These are phyloP conservation scores for Polylopha cassiicola DNA, from an alignment of 2,888 invertebrate species.

Conservation along the genomic window DNA sequence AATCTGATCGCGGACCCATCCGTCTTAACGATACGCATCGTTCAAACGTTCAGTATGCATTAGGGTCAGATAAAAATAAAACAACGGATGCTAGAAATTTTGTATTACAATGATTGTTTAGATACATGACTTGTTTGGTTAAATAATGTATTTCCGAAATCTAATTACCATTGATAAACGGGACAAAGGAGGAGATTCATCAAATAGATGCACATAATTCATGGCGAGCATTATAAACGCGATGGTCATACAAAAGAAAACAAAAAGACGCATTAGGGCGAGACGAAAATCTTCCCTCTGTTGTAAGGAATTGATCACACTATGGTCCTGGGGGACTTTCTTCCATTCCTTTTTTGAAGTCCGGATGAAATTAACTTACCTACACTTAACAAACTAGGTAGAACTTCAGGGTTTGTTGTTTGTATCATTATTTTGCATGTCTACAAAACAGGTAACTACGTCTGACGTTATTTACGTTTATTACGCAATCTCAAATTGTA, in stretches of 20 bases:
- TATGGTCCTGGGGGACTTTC: conserved; percentile 11
- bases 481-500: too few species aligned
- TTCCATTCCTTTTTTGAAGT: conserved; percentile 18
- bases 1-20: conserved; percentile 34
- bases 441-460: too few species aligned
- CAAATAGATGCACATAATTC: conserved; percentile 68
- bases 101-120: too few species aligned
- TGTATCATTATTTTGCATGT: not conserved
- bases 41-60: conserved; percentile 2
- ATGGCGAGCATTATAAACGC: conserved; percentile 41
- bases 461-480: too few species aligned
- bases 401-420: too few species aligned
- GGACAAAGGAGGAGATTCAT: conserved; percentile 44
- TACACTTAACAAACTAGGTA: too few species aligned
- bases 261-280: conserved; percentile 35
- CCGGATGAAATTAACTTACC: conserved; percentile 3
- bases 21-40: conserved; percentile 11
- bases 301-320: conserved; percentile 20
- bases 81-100: not conserved
- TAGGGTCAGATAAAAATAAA: too few species aligned
- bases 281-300: conserved; percentile 38
- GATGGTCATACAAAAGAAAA: conserved; percentile 34
- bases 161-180: conserved; percentile 46
- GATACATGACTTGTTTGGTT: conserved; percentile 24
- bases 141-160: conserved; percentile 41